Evolutionary conservation across 2,888 invertebrate genomes (phyloP), one percentile per base, ranked within the genome.

Genomic region (Lamproptera curius): DNA sequence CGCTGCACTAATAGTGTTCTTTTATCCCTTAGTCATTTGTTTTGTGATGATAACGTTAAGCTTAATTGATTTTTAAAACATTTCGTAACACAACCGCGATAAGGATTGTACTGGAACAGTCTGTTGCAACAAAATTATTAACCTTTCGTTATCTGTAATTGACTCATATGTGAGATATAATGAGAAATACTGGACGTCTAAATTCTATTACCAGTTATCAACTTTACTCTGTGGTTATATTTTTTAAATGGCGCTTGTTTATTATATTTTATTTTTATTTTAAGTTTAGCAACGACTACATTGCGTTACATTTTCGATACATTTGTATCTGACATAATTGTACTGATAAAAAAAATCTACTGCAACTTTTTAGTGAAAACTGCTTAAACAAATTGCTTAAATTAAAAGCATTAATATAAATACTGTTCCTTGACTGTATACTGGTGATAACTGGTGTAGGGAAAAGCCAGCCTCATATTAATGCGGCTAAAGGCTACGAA

Each of bases 181-280:
- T 37, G 42, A 42, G 46, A 52, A 43, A 48, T 50, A 26, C 48
- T 47, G 50, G 42, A 55, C 47, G 51, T 53, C 42, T 43, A 46
- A 51, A 52, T 48, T 50, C 50, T 45, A 50, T 53, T 50, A 49
- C 34, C 20, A 17, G 39, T 17, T 44, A 49, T 49, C 49, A 26
- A 44, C 34, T 34, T 16, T 40, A 17, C 35, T 20, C 10, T 35
- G 15, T 28, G 34, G 26, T 43, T 16, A 34, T 39, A 40, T 42
- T 47, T 47, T 42, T 40, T 43, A 40, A 44, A 40, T 35, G 14
- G 15, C 39, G 28, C 26, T 44, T 20, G 15, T 49, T 23, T 23
- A 23, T 34, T 11, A 42, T 10, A 16, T 42, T 39, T 11, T 43
- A 16, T 23, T n/a, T 11, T 42, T 46, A 46, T 20, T 46, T 36